Percentiles rank a stretch among this genome's conserved stretches.
These are phyloP conservation scores for Mus spicilegus DNA, from an alignment of 2,113 vertebrate genomes.

Conservation along the genomic window DNA sequence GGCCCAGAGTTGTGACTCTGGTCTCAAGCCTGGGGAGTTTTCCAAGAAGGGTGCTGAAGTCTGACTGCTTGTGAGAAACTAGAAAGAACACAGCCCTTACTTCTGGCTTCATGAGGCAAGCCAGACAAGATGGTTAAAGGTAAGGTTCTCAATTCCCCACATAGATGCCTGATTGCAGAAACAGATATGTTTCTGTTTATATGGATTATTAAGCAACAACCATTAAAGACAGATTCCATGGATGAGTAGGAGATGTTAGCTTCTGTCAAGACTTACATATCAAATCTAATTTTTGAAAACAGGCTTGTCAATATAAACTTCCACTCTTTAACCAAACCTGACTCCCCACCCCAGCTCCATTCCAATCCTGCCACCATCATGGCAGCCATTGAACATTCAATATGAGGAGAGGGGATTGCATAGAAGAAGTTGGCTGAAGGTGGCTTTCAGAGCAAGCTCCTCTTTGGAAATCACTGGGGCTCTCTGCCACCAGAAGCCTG, in stretches of 20 bases:
- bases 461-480: neutral
- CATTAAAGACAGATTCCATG: neutral
- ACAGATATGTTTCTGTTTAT: too few relatives aligned
- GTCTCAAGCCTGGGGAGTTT: neutral
- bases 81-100: neutral
- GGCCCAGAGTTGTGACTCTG: neutral
- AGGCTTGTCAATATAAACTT: neutral
- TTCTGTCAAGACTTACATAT: neutral
- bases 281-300: constrained; percentile 31
- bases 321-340: neutral
- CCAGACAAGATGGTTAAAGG: neutral
- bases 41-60: neutral
- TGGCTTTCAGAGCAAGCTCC: neutral
- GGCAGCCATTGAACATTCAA: neutral
- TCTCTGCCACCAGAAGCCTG: neutral
- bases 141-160: neutral
- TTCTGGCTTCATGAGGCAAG: neutral
- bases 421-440: neutral
- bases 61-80: neutral
- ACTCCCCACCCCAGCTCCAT: neutral
- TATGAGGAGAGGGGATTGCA: neutral
- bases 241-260: neutral
- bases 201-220: neutral
- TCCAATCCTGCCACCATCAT: rapidly evolving
- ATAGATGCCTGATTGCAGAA: rapidly evolving